A percentile compares a stretch with the other conserved stretches of the same genome.
These are phyloP conservation scores for Natator depressus DNA, from an alignment of 2,113 vertebrate genomes.

Conservation along the genomic window DNA sequence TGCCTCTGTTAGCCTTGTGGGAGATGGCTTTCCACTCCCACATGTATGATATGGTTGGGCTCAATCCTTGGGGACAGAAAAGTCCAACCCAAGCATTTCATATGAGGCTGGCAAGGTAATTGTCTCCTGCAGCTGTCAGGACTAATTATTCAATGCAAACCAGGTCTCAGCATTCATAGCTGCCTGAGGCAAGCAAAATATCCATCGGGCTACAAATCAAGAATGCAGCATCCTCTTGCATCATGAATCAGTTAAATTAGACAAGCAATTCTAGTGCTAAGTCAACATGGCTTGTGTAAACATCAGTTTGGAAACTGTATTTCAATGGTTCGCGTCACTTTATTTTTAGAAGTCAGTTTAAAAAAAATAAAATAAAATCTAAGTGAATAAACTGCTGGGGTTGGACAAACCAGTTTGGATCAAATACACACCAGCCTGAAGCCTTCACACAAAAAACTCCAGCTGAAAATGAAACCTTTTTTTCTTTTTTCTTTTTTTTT, in stretches of 20 bases:
- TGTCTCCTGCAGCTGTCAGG: slow-evolving; percentile 57
- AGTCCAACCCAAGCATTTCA: slow-evolving; percentile 11
- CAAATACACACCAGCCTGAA: neutral
- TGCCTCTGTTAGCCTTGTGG: neutral
- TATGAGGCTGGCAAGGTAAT: slow-evolving; percentile 44
- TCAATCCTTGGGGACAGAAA: slow-evolving; percentile 33
- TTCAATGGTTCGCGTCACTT: slow-evolving; percentile 28
- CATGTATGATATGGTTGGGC: neutral
- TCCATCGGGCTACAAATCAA: slow-evolving; percentile 55
- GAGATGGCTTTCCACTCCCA: neutral
- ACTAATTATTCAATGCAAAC: slow-evolving; percentile 48
- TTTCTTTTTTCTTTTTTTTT: neutral
- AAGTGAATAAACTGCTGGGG: neutral
- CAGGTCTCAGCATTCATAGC: slow-evolving; percentile 46
- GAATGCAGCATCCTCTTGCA: slow-evolving; percentile 51
- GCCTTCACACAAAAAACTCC: neutral
- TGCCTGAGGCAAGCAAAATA: slow-evolving; percentile 57
- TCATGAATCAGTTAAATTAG: slow-evolving; percentile 60
- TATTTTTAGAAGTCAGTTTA: slow-evolving; percentile 29
- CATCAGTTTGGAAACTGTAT: slow-evolving; percentile 15
- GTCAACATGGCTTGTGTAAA: slow-evolving; percentile 35
- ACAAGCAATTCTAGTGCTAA: slow-evolving; percentile 52
- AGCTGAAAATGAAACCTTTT: neutral
- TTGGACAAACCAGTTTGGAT: neutral
- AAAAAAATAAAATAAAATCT: neutral